phyloP scores from a whole-genome alignment of 2,797 vertebrate genomes.

The Melanotaenia pygmaea region DNA sequence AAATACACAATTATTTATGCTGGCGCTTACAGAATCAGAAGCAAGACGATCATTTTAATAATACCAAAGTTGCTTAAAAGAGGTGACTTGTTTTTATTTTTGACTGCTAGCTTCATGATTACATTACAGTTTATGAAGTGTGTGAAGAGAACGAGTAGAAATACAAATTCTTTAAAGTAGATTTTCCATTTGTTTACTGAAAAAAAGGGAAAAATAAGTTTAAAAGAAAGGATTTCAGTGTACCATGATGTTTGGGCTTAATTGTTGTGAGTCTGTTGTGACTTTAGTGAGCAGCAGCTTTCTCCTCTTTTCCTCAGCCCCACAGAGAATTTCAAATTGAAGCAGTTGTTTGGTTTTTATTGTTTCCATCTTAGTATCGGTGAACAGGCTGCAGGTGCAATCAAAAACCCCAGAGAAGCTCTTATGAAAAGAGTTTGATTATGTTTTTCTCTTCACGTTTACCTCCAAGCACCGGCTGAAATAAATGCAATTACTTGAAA shows the following conservation, averaged over 20 bases:
- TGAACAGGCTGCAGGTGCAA: conserved; percentile 16
- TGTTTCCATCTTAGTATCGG: background rate
- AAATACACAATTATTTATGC: conserved; percentile 9
- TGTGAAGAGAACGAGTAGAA: background rate
- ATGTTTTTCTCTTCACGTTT: background rate
- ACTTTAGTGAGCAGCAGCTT: background rate
- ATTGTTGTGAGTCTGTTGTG: background rate
- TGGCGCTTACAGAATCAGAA: conserved; percentile 10
- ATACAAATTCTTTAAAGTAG: background rate
- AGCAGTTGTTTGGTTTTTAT: conserved; percentile 5
- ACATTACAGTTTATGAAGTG: background rate
- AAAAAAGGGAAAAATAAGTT: background rate
- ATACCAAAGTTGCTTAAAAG: background rate
- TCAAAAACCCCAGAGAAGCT: conserved; percentile 8
- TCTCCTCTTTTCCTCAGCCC: conserved; percentile 13
- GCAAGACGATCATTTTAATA: background rate
- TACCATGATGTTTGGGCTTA: background rate
- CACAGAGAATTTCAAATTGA: conserved; percentile 17
- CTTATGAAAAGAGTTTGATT: background rate
- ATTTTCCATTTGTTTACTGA: background rate
- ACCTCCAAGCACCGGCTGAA: conserved; percentile 17
- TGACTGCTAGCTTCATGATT: background rate
- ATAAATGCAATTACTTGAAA: conserved; percentile 38
- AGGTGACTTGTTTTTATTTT: conserved; percentile 4
- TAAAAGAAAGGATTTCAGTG: background rate